phyloP scores from a whole-genome alignment of 2,113 vertebrate genomes.

The Aegithalos caudatus region DNA sequence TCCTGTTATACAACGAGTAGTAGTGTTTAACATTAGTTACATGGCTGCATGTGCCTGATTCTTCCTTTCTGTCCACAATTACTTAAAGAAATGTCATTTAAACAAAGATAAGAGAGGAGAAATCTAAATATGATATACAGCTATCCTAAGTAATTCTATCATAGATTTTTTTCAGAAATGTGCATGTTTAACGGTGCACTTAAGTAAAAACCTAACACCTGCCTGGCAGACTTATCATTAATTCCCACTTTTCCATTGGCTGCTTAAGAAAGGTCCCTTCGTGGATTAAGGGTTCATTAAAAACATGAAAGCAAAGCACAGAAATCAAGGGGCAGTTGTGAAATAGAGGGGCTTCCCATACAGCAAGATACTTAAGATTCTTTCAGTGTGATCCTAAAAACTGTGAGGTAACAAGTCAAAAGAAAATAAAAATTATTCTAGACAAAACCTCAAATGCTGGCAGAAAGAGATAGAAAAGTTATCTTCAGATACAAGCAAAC shows the following conservation, averaged over 20 bases:
- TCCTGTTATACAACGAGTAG: neutral
- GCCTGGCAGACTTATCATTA: neutral
- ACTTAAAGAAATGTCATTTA: neutral
- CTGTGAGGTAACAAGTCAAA: neutral
- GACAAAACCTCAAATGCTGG: neutral
- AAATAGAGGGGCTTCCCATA: neutral
- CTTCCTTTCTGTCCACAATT: neutral
- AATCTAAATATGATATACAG: neutral
- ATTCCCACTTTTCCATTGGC: neutral
- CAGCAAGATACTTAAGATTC: neutral
- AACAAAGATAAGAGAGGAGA: neutral
- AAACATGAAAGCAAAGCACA: neutral
- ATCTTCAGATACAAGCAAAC: neutral
- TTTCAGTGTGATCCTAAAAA: neutral
- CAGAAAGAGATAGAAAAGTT: neutral
- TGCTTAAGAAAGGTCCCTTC: neutral
- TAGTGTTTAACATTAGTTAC: neutral
- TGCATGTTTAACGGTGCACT: fast-evolving
- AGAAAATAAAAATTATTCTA: neutral
- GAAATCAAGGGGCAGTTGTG: neutral
- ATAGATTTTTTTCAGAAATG: neutral
- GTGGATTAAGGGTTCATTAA: neutral
- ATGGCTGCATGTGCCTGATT: neutral
- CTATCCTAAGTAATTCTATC: neutral
- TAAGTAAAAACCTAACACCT: neutral